A percentile compares a stretch with the other conserved stretches of the same genome.
Evolutionary conservation across 2,888 invertebrate species (phyloP).

Genomic region (Brachypterus glaber): DNA sequence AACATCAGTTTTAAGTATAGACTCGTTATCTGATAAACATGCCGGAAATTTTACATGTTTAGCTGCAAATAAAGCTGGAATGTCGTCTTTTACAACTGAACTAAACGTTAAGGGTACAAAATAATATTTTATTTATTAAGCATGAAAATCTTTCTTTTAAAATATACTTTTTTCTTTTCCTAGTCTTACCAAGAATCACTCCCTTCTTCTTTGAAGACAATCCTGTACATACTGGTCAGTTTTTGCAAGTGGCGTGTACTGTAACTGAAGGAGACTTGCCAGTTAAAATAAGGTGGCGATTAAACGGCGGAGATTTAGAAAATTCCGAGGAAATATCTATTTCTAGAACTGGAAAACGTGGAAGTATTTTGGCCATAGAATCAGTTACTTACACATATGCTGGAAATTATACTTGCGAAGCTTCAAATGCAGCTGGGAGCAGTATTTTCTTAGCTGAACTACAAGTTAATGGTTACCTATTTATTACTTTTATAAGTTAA

Average conservation of each 20-base stretch:
- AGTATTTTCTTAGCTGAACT: constrained; percentile 39
- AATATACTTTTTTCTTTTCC: constrained; percentile 17
- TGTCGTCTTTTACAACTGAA: constrained; percentile 42
- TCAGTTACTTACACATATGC: constrained; percentile 57
- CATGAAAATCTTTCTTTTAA: constrained; percentile 6
- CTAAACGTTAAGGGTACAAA: constrained; percentile 47
- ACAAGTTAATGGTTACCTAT: constrained; percentile 57
- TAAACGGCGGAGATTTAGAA: constrained; percentile 41
- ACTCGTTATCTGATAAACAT: constrained; percentile 45
- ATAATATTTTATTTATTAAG: not conserved
- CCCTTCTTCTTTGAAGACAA: constrained; percentile 58
- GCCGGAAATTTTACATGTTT: constrained; percentile 51
- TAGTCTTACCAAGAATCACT: constrained; percentile 57
- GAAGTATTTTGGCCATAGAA: constrained; percentile 54
- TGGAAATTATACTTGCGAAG: constrained; percentile 67
- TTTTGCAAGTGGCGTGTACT: constrained; percentile 53
- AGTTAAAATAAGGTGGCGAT: constrained; percentile 52
- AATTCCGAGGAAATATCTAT: constrained; percentile 30
- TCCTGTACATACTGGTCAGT: constrained; percentile 51
- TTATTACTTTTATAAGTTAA: constrained; percentile 6
- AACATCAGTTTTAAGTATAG: constrained; percentile 55
- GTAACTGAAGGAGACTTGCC: constrained; percentile 57
- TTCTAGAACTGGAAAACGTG: constrained; percentile 37
- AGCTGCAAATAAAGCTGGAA: constrained; percentile 48
- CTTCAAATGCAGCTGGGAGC: constrained; percentile 39